A percentile compares a stretch with the other conserved stretches of the same genome.
Conservation (phyloP, 2,888 invertebrate genomes). For the Ametastegia equiseti region DNA sequence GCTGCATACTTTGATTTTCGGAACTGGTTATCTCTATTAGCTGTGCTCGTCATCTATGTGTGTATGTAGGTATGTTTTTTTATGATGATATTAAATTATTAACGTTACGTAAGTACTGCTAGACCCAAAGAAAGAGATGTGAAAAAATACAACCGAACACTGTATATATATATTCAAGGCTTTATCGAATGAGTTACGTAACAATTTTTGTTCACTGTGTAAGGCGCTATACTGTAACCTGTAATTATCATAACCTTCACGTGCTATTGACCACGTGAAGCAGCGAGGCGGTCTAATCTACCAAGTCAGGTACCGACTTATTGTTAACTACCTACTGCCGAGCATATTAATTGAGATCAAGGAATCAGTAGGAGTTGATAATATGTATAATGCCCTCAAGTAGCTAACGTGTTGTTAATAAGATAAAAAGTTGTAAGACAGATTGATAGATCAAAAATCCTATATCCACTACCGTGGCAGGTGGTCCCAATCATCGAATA, state of each 20-base stretch:
- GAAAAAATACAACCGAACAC: not conserved
- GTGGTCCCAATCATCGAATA: too few species aligned
- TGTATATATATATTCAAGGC: not conserved
- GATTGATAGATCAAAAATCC: not conserved
- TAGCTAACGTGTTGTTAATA: not conserved
- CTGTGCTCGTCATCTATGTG: too few species aligned
- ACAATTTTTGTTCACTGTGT: constrained; percentile 12
- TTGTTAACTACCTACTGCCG: not conserved
- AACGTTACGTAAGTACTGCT: not conserved
- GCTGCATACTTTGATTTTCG: too few species aligned
- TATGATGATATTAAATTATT: not conserved
- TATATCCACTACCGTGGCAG: too few species aligned
- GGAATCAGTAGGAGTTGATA: constrained; percentile 5
- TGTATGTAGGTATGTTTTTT: too few species aligned
- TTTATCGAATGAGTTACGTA: not conserved
- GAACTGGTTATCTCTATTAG: too few species aligned
- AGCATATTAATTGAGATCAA: constrained; percentile 4
- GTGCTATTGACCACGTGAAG: constrained; percentile 36
- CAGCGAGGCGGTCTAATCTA: not conserved
- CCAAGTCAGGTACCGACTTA: constrained; percentile 29
- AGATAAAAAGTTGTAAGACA: not conserved
- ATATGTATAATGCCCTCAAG: not conserved
- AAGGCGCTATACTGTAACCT: not conserved
- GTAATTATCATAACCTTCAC: constrained; percentile 44
- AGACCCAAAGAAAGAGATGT: not conserved